Evolutionary conservation across 2,888 invertebrate genomes (phyloP), one percentile per base, ranked within the genome.

Genomic region (Thysanoteuthis rhombus): DNA sequence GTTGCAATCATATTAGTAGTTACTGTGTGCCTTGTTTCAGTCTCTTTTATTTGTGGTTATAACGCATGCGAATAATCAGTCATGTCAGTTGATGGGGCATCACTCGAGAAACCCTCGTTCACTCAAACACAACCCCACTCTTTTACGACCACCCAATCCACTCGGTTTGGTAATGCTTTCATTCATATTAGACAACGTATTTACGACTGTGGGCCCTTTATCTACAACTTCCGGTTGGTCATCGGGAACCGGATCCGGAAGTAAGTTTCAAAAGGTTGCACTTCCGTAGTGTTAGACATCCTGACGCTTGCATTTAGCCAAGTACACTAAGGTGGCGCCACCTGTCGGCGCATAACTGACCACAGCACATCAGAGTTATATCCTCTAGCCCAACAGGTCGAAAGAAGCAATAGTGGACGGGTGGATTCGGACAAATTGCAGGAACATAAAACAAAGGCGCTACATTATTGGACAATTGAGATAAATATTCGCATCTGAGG

Each of bases 221-320:
- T n/a, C 75, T 75, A 75, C 75, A 36, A 75, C 75, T n/a, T 75
- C 75, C 75, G 75, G 75, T n/a, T n/a, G 75, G 75, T 75, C 36
- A 75, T 75, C n/a, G 8, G 75, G n/a, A 75, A 75, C 75, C 75
- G 75, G 75, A 75, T 75, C n/a, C n/a, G 75, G 75, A 75, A 75
- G n/a, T 75, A 36, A 25, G n/a, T 75, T 75, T 75, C 75, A 45
- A 42, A 45, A 40, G 92, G 40, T 16, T 45, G 39, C 45, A 45
- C 92, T 40, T 92, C 42, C 92, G 92, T 92, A 19, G 4, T 16
- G 40, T 32, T 92, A 45, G 40, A 45, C 45, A n/a, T 19, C 42
- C 38, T 32, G 40, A 45, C 92, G 92, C 45, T 40, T 92, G 92
- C 28, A n/a, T 94, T 22, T 28, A 25, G 52, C 36, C 94, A 94